Evolutionary conservation across 1,140 invertebrate genomes (phyloP).

Genomic region (Zeugodacus cucurbitae): DNA sequence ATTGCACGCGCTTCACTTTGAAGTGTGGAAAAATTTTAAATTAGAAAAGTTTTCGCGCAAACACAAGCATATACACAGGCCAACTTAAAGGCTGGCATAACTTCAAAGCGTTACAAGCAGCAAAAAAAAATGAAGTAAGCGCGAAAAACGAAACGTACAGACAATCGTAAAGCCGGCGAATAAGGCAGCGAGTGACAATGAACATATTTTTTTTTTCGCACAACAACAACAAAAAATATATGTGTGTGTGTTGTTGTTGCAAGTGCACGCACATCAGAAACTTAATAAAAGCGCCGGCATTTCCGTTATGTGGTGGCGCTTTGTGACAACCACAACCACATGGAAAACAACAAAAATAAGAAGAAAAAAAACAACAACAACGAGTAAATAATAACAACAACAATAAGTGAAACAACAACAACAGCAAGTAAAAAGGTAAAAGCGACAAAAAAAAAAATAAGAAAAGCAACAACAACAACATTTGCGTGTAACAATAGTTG

Average conservation of each 20-base stretch:
- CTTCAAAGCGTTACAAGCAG: neutral
- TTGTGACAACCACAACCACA: neutral
- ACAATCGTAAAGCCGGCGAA: slow-evolving; percentile 9
- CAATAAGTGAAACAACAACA: neutral
- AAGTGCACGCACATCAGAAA: slow-evolving; percentile 4
- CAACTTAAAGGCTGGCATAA: neutral
- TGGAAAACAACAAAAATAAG: neutral
- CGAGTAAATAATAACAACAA: neutral
- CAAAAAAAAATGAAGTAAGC: neutral
- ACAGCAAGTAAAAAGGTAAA: neutral
- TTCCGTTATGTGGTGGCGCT: neutral
- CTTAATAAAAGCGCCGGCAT: slow-evolving; percentile 32
- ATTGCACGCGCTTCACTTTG: slow-evolving; percentile 10
- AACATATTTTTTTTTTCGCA: neutral
- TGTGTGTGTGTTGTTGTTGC: neutral
- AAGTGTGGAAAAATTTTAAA: slow-evolving; percentile 30
- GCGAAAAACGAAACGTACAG: neutral
- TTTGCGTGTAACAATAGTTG: neutral
- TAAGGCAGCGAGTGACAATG: neutral
- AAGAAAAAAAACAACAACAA: neutral
- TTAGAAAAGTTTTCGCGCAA: slow-evolving; percentile 32
- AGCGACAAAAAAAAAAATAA: neutral
- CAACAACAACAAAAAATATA: neutral
- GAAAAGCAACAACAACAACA: neutral
- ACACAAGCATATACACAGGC: neutral